Conservation (phyloP, 2,113 vertebrate genomes). For the Aythya baeri region DNA sequence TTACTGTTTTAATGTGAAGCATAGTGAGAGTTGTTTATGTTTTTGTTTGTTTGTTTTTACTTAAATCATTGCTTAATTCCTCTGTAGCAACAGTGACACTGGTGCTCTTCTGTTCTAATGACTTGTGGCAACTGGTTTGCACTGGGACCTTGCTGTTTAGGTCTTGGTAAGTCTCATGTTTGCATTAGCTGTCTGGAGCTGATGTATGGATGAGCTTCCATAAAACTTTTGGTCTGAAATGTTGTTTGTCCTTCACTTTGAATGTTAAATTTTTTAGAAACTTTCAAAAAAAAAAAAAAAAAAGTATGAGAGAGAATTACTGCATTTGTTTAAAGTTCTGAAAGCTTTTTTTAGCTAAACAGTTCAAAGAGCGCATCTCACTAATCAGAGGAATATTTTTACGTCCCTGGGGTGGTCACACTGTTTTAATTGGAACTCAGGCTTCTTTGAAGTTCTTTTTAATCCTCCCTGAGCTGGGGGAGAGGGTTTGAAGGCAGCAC, state of each 20-base stretch:
- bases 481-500: conserved; percentile 66
- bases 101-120: background rate
- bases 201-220: conserved; percentile 6
- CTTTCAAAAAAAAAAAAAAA: background rate
- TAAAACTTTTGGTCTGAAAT: conserved; percentile 7
- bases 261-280: conserved; percentile 44
- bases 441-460: conserved; percentile 80
- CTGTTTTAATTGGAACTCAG: conserved; percentile 79
- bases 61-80: background rate
- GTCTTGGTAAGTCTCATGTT: background rate
- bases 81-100: background rate
- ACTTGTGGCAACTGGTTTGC: background rate
- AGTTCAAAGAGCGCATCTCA: conserved; percentile 80
- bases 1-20: background rate
- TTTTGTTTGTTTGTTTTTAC: background rate
- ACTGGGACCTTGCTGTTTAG: background rate
- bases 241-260: conserved; percentile 50
- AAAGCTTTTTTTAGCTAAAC: conserved; percentile 70
- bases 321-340: conserved; percentile 75
- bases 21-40: background rate
- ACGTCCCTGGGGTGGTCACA: conserved; percentile 75
- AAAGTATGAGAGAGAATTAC: conserved; percentile 36
- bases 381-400: conserved; percentile 79
- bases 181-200: background rate
- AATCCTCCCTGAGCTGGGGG: conserved; percentile 78